Evolutionary conservation across 2,113 vertebrate genomes (phyloP), one percentile per base, ranked within the genome.

Genomic region (Daphoenositta chrysoptera): DNA sequence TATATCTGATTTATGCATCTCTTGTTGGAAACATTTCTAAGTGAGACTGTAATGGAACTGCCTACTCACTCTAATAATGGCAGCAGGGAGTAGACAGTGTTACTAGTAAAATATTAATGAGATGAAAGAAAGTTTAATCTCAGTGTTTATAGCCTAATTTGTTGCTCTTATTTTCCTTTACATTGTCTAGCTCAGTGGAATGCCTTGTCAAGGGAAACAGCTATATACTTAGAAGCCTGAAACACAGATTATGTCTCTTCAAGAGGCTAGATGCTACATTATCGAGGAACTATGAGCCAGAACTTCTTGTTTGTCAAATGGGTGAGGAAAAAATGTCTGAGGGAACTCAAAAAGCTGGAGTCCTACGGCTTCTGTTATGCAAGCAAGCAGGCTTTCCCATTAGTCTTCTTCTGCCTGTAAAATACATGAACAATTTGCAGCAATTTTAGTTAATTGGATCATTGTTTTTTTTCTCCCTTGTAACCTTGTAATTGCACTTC

Each of bases 51-150:
- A 65, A 83, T 54, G 44, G 37, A 87, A 75, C 48, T 81, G 80
- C 51, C 47, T 61, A 8, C 22, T n/a, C 48, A 30, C n/a, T 77
- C 35, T 27, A 22, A 48, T 60, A 56, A 71, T 33, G 47, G 60
- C 75, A 91, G 81, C 57, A 57, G 53, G 65, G 58, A 89, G n/a
- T 4, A 48, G 28, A 37, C 23, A 39, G 10, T 17, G 10, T 57
- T 45, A 57, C 30, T 40, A 39, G 44, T 90, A 70, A 89, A 97
- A 94, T 54, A 95, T 94, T 93, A 70, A 93, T 80, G 76, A 91
- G 75, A 63, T n/a, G 9, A 83, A 90, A 72, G 51, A 69, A 90
- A 86, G 35, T 90, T 91, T 95, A 61, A 90, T 88, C 63, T 83
- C 30, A 33, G 35, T 17, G 6, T 47, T 95, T 80, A 50, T 13